These are phyloP conservation scores for Catamblyrhynchus diadema DNA, from an alignment of 2,797 vertebrate species.

Conservation along the genomic window DNA sequence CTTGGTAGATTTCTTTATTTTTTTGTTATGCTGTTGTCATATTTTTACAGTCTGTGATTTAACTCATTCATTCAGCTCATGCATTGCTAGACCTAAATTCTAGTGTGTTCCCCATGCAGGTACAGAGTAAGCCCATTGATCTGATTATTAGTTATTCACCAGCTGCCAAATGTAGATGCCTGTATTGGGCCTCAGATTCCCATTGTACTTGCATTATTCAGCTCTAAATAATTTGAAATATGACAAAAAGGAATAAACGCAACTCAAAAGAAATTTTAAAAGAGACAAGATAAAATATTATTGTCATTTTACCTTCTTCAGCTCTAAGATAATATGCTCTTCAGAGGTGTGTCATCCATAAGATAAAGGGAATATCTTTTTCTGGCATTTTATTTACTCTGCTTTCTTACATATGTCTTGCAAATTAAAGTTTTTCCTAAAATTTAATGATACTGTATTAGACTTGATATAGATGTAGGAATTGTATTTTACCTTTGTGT, in stretches of 20 bases:
- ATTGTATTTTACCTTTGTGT: not conserved
- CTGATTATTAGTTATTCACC: not conserved
- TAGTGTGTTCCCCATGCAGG: not conserved
- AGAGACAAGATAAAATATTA: not conserved
- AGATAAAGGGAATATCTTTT: not conserved
- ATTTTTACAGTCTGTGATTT: not conserved
- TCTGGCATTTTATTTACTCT: not conserved
- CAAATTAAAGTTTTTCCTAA: not conserved
- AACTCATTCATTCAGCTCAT: not conserved
- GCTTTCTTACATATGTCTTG: not conserved
- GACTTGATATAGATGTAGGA: not conserved
- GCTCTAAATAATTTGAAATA: not conserved
- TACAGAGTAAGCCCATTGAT: not conserved
- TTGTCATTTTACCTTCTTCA: not conserved
- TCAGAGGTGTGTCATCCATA: not conserved
- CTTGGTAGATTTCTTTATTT: not conserved
- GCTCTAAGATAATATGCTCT: not conserved
- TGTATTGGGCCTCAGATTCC: not conserved
- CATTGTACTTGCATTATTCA: not conserved
- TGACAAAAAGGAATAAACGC: not conserved
- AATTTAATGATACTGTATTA: not conserved
- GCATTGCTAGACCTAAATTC: not conserved
- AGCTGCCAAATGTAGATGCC: not conserved
- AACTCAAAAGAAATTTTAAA: not conserved
- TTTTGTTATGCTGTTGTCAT: not conserved